Conservation (phyloP, 1,140 invertebrate species). For the Diabrotica undecimpunctata region DNA sequence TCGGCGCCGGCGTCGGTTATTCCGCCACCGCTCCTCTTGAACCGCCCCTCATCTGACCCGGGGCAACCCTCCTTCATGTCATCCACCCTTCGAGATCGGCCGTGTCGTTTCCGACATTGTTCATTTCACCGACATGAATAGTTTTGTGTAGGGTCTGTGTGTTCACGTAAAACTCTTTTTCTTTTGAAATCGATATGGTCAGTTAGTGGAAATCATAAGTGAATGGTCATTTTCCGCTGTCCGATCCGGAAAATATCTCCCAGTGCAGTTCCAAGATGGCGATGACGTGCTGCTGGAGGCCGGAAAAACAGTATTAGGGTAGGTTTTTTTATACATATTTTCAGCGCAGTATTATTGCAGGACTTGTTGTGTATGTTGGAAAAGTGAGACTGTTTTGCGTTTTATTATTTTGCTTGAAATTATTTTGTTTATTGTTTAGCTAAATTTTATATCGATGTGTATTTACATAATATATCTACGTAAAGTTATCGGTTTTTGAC, state of each 20-base stretch:
- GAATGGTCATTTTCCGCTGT: not conserved
- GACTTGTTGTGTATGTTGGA: not conserved
- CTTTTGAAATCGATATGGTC: not conserved
- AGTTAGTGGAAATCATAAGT: not conserved
- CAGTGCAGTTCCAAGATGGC: slow-evolving; percentile 10
- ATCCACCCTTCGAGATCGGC: slow-evolving; percentile 8
- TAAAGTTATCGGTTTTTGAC: too few species aligned
- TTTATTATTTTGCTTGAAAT: not conserved
- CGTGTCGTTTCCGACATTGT: not conserved
- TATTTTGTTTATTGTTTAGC: not conserved
- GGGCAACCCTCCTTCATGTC: slow-evolving; percentile 14
- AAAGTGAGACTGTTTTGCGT: not conserved
- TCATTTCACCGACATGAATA: not conserved
- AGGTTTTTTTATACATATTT: slow-evolving; percentile 1
- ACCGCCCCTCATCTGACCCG: slow-evolving; percentile 5
- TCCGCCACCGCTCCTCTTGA: not conserved
- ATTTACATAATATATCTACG: too few species aligned
- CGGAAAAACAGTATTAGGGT: slow-evolving; percentile 4
- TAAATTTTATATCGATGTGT: not conserved
- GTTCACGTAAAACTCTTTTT: not conserved
- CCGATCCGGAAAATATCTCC: not conserved
- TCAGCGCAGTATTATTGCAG: not conserved
- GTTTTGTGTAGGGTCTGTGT: not conserved
- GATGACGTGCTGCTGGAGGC: not conserved
- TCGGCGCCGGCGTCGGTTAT: slow-evolving; percentile 13